A percentile compares a stretch with the other conserved stretches of the same genome.
phyloP scores from a whole-genome alignment of 1,140 invertebrate genomes.

The Popillia japonica region DNA sequence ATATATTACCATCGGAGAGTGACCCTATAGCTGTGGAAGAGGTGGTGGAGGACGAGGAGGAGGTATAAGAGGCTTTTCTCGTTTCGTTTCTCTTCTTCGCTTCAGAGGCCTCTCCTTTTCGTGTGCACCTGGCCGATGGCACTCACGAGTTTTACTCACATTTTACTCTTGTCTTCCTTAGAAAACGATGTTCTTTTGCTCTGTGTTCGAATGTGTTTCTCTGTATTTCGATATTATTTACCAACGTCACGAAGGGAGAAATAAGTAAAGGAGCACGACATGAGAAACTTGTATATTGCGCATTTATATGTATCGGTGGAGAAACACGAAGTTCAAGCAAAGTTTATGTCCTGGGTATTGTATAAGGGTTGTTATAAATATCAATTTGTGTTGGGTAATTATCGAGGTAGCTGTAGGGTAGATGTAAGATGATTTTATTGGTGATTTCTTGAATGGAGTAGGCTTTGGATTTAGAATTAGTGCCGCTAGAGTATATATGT shows the following conservation, averaged over 20 bases:
- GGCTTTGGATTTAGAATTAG: no score
- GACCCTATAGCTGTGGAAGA: constrained; percentile 35
- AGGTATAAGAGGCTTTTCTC: neutral
- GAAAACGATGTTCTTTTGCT: neutral
- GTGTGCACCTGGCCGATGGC: constrained; percentile 39
- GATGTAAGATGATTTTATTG: neutral
- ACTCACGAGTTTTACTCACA: constrained; percentile 7
- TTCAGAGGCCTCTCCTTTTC: neutral
- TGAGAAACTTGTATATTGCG: neutral
- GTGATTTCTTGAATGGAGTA: neutral
- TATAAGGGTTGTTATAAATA: constrained; percentile 30
- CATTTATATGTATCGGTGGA: neutral
- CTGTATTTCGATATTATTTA: constrained; percentile 23
- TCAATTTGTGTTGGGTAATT: neutral
- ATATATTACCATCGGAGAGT: constrained; percentile 49
- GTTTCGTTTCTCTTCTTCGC: neutral
- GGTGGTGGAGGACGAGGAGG: constrained; percentile 25
- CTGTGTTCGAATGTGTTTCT: neutral
- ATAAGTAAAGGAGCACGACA: constrained; percentile 16
- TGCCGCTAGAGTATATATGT: no score
- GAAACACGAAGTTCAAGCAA: neutral
- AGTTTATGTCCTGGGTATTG: constrained; percentile 24
- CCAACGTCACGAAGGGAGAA: constrained; percentile 25
- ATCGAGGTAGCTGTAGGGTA: neutral
- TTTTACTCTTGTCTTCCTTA: neutral